A percentile compares a stretch with the other conserved stretches of the same genome.
These are phyloP conservation scores for Miltochrista miniata DNA, from an alignment of 2,888 invertebrate genomes.

Conservation along the genomic window DNA sequence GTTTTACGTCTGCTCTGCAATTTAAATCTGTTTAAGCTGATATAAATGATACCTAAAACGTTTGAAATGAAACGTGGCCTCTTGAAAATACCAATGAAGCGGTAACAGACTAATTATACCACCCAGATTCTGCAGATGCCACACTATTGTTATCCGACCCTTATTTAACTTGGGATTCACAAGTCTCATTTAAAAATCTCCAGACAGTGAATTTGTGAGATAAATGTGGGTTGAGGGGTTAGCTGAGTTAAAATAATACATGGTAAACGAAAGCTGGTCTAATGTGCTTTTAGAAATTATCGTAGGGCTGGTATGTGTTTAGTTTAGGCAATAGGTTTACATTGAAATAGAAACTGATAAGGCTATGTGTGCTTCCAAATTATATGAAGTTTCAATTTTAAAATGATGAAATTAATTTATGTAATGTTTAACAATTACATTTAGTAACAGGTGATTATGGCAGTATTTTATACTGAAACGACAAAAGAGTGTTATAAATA, in stretches of 20 bases:
- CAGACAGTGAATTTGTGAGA: slow-evolving; percentile 9
- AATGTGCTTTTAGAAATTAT: slow-evolving; percentile 23
- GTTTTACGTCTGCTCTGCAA: slow-evolving; percentile 32
- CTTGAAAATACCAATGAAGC: slow-evolving; percentile 19
- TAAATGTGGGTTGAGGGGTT: slow-evolving; percentile 16
- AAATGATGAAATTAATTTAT: no score
- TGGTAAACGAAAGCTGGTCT: slow-evolving; percentile 19
- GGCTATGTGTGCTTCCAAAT: no score
- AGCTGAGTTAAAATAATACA: slow-evolving; percentile 3
- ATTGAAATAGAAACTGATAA: no score
- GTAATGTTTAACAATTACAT: no score
- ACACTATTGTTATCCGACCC: slow-evolving; percentile 15
- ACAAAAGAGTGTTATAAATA: no score
- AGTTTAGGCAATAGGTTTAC: no score
- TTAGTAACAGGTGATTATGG: no score
- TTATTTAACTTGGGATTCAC: slow-evolving; percentile 30
- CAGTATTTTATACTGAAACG: no score
- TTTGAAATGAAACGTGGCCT: slow-evolving; percentile 18
- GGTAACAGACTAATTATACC: slow-evolving; percentile 20
- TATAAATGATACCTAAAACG: background rate
- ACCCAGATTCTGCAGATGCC: slow-evolving; percentile 19
- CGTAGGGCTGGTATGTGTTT: slow-evolving; percentile 8
- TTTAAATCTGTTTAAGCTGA: slow-evolving; percentile 33
- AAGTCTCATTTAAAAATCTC: slow-evolving; percentile 31
- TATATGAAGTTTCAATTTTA: no score